A percentile compares a stretch with the other conserved stretches of the same genome.
Evolutionary conservation across 2,888 invertebrate species (phyloP).

Genomic region (Sarcophaga caerulescens): DNA sequence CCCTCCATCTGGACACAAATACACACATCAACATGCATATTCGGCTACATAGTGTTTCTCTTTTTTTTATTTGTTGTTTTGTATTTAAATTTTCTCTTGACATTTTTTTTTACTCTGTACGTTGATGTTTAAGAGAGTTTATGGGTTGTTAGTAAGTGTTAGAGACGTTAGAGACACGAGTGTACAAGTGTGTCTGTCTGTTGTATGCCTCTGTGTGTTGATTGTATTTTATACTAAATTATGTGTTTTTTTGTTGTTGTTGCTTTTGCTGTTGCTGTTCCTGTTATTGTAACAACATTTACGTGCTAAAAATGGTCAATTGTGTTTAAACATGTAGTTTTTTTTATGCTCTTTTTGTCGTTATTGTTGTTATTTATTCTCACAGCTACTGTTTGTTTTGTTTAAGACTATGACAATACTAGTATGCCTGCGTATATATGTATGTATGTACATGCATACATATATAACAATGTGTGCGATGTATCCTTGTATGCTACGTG

Average conservation of each 20-base stretch:
- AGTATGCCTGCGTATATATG: background rate
- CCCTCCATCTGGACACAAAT: background rate
- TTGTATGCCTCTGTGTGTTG: background rate
- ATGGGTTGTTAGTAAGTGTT: background rate
- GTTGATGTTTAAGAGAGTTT: background rate
- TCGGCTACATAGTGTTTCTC: too few relatives aligned
- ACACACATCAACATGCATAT: background rate
- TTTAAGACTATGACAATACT: conserved; percentile 18
- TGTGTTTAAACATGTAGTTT: conserved; percentile 51
- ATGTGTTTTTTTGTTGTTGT: conserved; percentile 35
- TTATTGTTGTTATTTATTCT: conserved; percentile 41
- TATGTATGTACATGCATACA: background rate
- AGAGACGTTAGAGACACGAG: background rate
- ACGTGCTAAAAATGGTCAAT: conserved; percentile 66
- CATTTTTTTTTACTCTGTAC: background rate
- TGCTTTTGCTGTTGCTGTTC: conserved; percentile 19
- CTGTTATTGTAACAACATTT: conserved; percentile 56
- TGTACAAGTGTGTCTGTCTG: background rate
- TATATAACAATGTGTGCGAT: background rate
- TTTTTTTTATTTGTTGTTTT: background rate
- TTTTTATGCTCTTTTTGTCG: conserved; percentile 6
- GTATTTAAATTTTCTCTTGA: conserved; percentile 41
- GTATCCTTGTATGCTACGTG: background rate
- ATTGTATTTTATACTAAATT: conserved; percentile 23
- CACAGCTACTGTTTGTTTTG: conserved; percentile 31